phyloP scores from a whole-genome alignment of 2,888 invertebrate species.

The Oasisia sp. region DNA sequence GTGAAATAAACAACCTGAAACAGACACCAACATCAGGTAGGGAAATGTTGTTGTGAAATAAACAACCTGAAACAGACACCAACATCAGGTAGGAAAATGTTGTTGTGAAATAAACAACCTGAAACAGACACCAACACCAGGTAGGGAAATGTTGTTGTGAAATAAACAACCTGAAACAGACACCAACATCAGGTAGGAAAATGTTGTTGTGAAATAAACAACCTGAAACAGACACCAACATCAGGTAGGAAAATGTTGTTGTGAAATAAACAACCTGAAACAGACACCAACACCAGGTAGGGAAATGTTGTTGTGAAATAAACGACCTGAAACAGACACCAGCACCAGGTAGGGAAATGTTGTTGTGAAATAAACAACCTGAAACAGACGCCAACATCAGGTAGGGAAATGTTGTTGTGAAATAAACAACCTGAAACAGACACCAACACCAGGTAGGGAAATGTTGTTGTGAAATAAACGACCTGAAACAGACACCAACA shows the following conservation, averaged over 20 bases:
- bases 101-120: neutral
- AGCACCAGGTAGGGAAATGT: too few species aligned
- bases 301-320: too few species aligned
- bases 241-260: neutral
- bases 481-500: too few species aligned
- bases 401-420: too few species aligned
- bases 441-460: too few species aligned
- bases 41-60: neutral
- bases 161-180: neutral
- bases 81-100: neutral
- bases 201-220: neutral
- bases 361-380: too few species aligned
- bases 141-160: neutral
- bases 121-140: neutral
- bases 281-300: too few species aligned
- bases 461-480: too few species aligned
- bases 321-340: too few species aligned
- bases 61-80: neutral
- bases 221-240: neutral
- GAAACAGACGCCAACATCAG: too few species aligned
- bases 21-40: neutral
- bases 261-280: neutral
- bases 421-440: too few species aligned
- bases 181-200: conserved; percentile 45
- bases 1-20: neutral